These are phyloP conservation scores for Nettapus auritus DNA, from an alignment of 2,113 vertebrate species.

Conservation along the genomic window DNA sequence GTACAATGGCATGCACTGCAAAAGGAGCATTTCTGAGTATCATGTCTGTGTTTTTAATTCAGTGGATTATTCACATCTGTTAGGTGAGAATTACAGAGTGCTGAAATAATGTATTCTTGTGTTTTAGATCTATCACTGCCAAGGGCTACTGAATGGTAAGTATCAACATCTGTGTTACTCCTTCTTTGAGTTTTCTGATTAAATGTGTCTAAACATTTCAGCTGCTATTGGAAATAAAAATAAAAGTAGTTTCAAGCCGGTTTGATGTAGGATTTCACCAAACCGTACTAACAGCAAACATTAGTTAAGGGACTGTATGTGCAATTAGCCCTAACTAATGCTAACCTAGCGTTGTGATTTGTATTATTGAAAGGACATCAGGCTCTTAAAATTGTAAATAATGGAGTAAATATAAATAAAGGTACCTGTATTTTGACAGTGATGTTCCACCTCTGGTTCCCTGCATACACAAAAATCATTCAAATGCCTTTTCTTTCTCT, in stretches of 20 bases:
- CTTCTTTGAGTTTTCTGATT: constrained; percentile 77
- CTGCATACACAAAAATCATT: constrained; percentile 80
- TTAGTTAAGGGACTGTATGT: constrained; percentile 63
- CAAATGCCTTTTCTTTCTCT: constrained; percentile 87
- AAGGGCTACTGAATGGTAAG: constrained; percentile 83
- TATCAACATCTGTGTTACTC: constrained; percentile 83
- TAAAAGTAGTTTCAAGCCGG: constrained; percentile 67
- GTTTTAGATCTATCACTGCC: constrained; percentile 82
- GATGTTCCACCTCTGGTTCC: constrained; percentile 80
- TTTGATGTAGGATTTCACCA: constrained; percentile 60
- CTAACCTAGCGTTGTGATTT: constrained; percentile 62
- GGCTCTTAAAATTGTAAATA: constrained; percentile 76
- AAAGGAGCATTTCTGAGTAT: constrained; percentile 64
- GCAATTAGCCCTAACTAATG: constrained; percentile 74
- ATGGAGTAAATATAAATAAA: constrained; percentile 83
- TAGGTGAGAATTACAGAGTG: constrained; percentile 80
- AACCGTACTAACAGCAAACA: constrained; percentile 60
- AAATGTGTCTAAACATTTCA: constrained; percentile 81
- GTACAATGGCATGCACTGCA: background rate
- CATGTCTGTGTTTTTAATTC: constrained; percentile 73
- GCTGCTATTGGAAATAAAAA: constrained; percentile 72
- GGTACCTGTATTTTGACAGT: constrained; percentile 84
- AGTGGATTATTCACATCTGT: constrained; percentile 81
- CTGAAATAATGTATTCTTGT: constrained; percentile 78
- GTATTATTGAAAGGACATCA: constrained; percentile 75